Evolutionary conservation across 2,888 invertebrate species (phyloP).

Genomic region (Brenthis daphne): DNA sequence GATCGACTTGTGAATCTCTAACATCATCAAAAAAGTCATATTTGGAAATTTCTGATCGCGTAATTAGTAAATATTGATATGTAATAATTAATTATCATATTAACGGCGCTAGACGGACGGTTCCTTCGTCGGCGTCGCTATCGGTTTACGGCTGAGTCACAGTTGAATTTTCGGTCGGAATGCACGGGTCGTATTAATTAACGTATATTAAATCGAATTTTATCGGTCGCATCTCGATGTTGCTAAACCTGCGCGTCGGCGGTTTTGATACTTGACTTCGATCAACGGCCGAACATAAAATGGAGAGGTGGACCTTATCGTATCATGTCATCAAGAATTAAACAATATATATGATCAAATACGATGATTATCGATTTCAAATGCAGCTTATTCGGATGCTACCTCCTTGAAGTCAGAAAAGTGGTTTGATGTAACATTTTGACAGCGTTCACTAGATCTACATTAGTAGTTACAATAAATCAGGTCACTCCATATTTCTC

Average conservation of each 20-base stretch:
- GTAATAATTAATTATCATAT: slow-evolving; percentile 80
- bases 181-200: slow-evolving; percentile 80
- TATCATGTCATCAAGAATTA: slow-evolving; percentile 74
- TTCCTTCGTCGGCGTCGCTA: slow-evolving; percentile 74
- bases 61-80: slow-evolving; percentile 72
- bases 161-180: slow-evolving; percentile 73
- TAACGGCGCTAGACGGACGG: slow-evolving; percentile 73
- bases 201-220: slow-evolving; percentile 80
- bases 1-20: not conserved
- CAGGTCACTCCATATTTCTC: slow-evolving; percentile 70
- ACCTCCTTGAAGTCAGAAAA: slow-evolving; percentile 35
- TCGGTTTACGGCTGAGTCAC: slow-evolving; percentile 75
- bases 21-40: slow-evolving; percentile 37
- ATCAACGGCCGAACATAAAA: slow-evolving; percentile 60
- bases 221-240: slow-evolving; percentile 78
- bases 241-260: slow-evolving; percentile 77
- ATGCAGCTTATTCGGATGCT: slow-evolving; percentile 40
- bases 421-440: slow-evolving; percentile 44
- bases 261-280: slow-evolving; percentile 65
- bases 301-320: slow-evolving; percentile 68
- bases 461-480: slow-evolving; percentile 62
- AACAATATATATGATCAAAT: slow-evolving; percentile 77
- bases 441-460: slow-evolving; percentile 29
- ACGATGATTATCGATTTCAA: slow-evolving; percentile 67
- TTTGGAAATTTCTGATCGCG: slow-evolving; percentile 53